Base-by-base conservation (phyloP, 2,888 invertebrate genomes). In the Parnassius mnemosyne region DNA sequence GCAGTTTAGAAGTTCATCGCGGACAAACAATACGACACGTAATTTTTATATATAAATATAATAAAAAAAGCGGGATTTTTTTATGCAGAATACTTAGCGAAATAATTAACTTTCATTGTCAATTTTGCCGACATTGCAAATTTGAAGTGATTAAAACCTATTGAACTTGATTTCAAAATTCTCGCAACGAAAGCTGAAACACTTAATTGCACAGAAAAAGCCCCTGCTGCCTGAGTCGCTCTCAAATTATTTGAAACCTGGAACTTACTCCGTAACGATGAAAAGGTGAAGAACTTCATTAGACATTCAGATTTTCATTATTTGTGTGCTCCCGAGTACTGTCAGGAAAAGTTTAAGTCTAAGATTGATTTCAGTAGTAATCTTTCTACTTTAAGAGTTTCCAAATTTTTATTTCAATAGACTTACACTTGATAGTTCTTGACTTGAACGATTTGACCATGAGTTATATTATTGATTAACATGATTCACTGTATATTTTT, bases 111-210 rank as follows among this genome's bases (percentile, higher is more conserved):
- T 53, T 47, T 57, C 57, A 20, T 25, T 53, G 44, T 25, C 49
- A 53, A 53, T 73, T 65, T 54, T 57, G 51, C 68, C 73, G 69
- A 72, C 68, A 69, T 69, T 67, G 64, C 65, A 53, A 77, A 75
- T 71, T 20, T 20, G 20, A 20, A 20, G 20, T 2, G 20, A 20
- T 20, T 68, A 71, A 77, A 76, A 69, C 72, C 69, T 72, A 77
- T 76, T 80, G 76, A 79, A 79, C 73, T 16, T 75, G 74, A 77
- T 79, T 78, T 79, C 72, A 79, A 81, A 80, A 80, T 82, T 76
- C 77, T 74, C 74, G 71, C 74, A 79, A 78, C 83, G 79, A 80
- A 81, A 84, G 74, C 75, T 75, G 77, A 84, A 84, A 82, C 78
- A 83, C 76, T 79, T 82, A 83, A 85, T 84, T 84, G 80, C 82